phyloP scores from a whole-genome alignment of 2,113 vertebrate species.

The Solea solea region DNA sequence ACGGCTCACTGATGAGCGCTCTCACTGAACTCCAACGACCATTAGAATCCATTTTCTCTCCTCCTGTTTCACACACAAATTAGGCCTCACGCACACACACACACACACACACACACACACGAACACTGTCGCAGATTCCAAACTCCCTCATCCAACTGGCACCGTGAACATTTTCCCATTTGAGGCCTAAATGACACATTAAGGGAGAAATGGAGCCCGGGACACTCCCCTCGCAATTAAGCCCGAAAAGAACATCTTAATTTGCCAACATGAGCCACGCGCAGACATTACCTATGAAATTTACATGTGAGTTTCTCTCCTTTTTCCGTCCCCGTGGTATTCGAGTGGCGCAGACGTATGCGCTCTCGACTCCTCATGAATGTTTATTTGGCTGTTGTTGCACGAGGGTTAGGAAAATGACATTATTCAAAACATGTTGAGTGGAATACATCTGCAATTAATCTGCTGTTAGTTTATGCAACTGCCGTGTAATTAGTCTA shows the following conservation, averaged over 20 bases:
- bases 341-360: conserved; percentile 56
- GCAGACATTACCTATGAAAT: conserved; percentile 57
- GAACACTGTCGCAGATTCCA: conserved; percentile 41
- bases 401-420: conserved; percentile 45
- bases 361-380: conserved; percentile 51
- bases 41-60: conserved; percentile 74
- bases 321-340: conserved; percentile 48
- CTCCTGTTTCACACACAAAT: conserved; percentile 69
- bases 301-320: conserved; percentile 56
- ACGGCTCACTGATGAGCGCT: conserved; percentile 64
- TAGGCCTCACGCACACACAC: conserved; percentile 3
- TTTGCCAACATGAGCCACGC: conserved; percentile 62
- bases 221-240: conserved; percentile 49
- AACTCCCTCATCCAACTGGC: conserved; percentile 50
- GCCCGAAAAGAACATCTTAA: conserved; percentile 70
- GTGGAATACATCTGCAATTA: conserved; percentile 50
- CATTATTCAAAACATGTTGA: conserved; percentile 59
- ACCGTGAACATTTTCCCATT: conserved; percentile 53
- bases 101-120: not conserved
- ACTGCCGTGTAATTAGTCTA: conserved; percentile 56
- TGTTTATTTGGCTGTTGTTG: conserved; percentile 62
- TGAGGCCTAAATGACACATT: conserved; percentile 64
- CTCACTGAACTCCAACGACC: conserved; percentile 75
- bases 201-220: conserved; percentile 63
- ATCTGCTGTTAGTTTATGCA: conserved; percentile 42